phyloP scores from a whole-genome alignment of 2,113 vertebrate genomes.

The Heptranchias perlo region DNA sequence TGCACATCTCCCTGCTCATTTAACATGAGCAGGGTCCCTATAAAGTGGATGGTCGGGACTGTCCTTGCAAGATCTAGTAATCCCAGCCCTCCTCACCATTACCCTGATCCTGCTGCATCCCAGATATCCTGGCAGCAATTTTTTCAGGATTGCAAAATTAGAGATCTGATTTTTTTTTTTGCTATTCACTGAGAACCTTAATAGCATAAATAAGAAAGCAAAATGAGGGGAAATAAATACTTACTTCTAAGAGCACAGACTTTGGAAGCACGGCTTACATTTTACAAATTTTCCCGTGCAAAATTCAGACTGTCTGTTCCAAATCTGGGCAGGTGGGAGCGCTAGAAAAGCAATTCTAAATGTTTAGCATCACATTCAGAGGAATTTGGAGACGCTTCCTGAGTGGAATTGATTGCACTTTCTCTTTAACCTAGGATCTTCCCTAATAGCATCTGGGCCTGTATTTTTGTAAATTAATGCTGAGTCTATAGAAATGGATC shows the following conservation, averaged over 20 bases:
- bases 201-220: background rate
- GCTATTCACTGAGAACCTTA: background rate
- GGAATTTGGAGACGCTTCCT: background rate
- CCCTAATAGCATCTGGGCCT: background rate
- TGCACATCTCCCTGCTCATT: too few species aligned
- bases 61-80: background rate
- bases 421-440: background rate
- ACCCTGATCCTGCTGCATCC: background rate
- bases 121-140: background rate
- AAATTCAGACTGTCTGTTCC: background rate
- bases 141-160: background rate
- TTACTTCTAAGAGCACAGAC: background rate
- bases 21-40: background rate
- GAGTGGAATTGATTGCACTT: background rate
- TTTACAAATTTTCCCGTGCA: background rate
- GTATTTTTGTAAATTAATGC: constrained; percentile 15
- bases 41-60: background rate
- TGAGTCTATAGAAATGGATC: constrained; percentile 21
- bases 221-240: background rate
- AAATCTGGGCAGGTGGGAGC: background rate
- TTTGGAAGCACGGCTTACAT: background rate
- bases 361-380: background rate
- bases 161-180: background rate
- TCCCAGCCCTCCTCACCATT: background rate
- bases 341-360: background rate